Evolutionary conservation across 2,113 vertebrate species (phyloP), one percentile per base, ranked within the genome.

Genomic region (Argyrosomus japonicus): DNA sequence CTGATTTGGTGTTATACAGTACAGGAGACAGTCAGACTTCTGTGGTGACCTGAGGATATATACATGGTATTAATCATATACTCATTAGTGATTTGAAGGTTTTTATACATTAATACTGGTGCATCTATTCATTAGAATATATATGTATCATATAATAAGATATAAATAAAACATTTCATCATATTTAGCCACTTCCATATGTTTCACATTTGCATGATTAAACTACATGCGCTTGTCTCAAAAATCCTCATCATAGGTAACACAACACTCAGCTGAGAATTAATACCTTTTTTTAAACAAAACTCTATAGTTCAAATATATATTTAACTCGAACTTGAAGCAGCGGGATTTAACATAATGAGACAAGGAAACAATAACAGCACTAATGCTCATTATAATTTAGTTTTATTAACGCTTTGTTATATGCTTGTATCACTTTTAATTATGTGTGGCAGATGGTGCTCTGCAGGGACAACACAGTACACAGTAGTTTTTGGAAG

Each of bases 391-490:
- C 54, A 62, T 74, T 71, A 78, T 67, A 76, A 71, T 43, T n/a
- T 58, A 29, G 50, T 87, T 78, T 54, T 84, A 72, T 84, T 79
- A 87, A 86, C 69, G 53, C 73, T 80, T 83, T 85, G 47, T 48
- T 70, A 15, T n/a, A 19, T 32, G 32, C 58, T 73, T 77, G n/a
- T 79, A 17, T 62, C 4, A 3, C 12, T 7, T 76, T 75, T 53
- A 72, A 79, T 85, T 72, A 76, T 79, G 61, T 4, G 4, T 29
- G 14, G 47, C 79, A 88, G 82, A 81, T 79, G 75, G 56, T 47
- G 47, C 68, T 77, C 57, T 69, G 67, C 77, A 57, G 72, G 65
- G 61, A 79, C 13, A 68, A 32, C 54, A 8, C 75, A 65, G 17
- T 48, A 9, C 36, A 40, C 36, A 40, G 47, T 47, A n/a, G 51